Evolutionary conservation across 1,140 invertebrate species (phyloP).

Genomic region (Rhysida immarginata): DNA sequence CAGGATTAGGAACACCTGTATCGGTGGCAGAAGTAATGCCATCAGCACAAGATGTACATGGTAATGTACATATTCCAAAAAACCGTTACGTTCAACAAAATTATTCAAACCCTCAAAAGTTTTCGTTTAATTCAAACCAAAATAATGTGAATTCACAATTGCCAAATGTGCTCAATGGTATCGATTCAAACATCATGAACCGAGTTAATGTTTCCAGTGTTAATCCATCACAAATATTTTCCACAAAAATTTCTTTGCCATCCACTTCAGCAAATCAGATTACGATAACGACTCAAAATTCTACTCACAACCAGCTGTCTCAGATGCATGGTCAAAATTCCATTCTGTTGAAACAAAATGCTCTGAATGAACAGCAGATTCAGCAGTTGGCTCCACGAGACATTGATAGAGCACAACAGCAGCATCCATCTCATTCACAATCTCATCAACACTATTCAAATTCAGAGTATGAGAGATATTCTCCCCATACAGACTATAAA

Average conservation of each 20-base stretch:
- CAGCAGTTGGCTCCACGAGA: background rate
- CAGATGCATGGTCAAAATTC: background rate
- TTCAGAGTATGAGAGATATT: background rate
- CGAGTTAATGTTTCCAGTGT: background rate
- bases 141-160: background rate
- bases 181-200: background rate
- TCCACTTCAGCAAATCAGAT: background rate
- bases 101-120: background rate
- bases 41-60: background rate
- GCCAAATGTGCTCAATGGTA: background rate
- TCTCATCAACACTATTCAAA: background rate
- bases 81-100: background rate
- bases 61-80: background rate
- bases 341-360: background rate
- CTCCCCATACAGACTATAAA: slow-evolving; percentile 7
- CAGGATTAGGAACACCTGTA: background rate
- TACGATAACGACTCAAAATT: background rate
- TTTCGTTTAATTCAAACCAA: background rate
- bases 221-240: background rate
- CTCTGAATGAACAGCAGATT: background rate
- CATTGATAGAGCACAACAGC: background rate
- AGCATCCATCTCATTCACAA: background rate
- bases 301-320: background rate
- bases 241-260: background rate
- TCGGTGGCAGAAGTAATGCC: background rate